These are phyloP conservation scores for Carollia perspicillata DNA, from an alignment of 2,113 vertebrate species.

Conservation along the genomic window DNA sequence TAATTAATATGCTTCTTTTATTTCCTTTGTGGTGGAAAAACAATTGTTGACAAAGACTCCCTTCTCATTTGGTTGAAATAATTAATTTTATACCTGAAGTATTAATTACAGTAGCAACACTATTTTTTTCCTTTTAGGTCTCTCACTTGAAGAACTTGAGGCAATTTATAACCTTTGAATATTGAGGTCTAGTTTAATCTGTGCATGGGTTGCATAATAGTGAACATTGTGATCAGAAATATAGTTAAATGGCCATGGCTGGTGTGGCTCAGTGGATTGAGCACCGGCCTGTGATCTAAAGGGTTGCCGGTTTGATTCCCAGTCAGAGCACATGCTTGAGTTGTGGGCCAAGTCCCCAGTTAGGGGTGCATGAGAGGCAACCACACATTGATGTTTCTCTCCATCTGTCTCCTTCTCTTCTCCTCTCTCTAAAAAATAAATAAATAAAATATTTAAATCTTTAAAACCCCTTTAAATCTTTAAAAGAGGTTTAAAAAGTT, in stretches of 20 bases:
- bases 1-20: slow-evolving; percentile 51
- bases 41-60: slow-evolving; percentile 29
- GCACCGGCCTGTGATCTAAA: too few relatives aligned
- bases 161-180: slow-evolving; percentile 42
- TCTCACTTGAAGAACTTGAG: slow-evolving; percentile 40
- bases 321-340: too few relatives aligned
- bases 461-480: too few relatives aligned
- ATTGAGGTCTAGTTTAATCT: slow-evolving; percentile 34
- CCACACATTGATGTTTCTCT: too few relatives aligned
- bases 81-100: slow-evolving; percentile 50
- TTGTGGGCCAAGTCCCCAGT: too few relatives aligned
- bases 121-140: slow-evolving; percentile 32
- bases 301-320: too few relatives aligned
- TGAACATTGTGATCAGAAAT: slow-evolving; percentile 43
- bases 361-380: too few relatives aligned
- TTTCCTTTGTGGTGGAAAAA: slow-evolving; percentile 60
- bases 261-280: too few relatives aligned
- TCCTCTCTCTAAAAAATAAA: too few relatives aligned
- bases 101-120: slow-evolving; percentile 46
- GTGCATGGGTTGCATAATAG: not conserved
- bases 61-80: slow-evolving; percentile 50
- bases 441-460: too few relatives aligned
- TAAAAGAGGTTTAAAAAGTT: too few relatives aligned
- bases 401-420: too few relatives aligned
- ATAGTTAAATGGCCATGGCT: not conserved